Percentiles rank a stretch among this genome's conserved stretches.
phyloP scores from a whole-genome alignment of 2,797 vertebrate species.

The Urophycis tenuis region DNA sequence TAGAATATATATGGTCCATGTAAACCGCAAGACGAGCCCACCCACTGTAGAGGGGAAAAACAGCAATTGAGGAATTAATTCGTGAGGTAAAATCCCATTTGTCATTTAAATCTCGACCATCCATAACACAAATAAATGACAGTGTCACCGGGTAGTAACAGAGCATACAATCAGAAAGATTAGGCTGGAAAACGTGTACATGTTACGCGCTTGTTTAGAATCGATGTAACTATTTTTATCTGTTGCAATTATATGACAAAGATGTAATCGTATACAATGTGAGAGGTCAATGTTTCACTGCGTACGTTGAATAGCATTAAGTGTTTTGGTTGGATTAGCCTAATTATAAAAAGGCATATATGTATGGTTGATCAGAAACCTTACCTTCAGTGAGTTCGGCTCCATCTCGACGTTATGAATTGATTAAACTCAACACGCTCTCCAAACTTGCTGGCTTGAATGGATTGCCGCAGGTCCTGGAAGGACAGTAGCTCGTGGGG shows the following conservation, averaged over 20 bases:
- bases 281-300: conserved; percentile 19
- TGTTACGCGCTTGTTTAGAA: conserved; percentile 36
- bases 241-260: conserved; percentile 49
- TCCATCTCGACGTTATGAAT: conserved; percentile 99
- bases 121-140: conserved; percentile 31
- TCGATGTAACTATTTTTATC: conserved; percentile 57
- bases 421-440: conserved; percentile 99
- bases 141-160: conserved; percentile 24
- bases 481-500: conserved; percentile 59
- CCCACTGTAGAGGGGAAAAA: conserved; percentile 79
- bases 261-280: conserved; percentile 37
- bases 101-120: conserved; percentile 39
- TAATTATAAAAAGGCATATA: not conserved
- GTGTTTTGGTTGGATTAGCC: not conserved
- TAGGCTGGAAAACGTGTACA: conserved; percentile 22
- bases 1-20: conserved; percentile 99
- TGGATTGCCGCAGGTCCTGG: conserved; percentile 94
- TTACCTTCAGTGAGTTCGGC: conserved; percentile 98
- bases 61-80: conserved; percentile 54
- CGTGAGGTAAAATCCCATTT: conserved; percentile 39
- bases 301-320: conserved; percentile 48
- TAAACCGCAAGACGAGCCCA: conserved; percentile 98
- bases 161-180: conserved; percentile 15
- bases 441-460: conserved; percentile 99
- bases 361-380: conserved; percentile 49